A percentile compares a stretch with the other conserved stretches of the same genome.
phyloP scores from a whole-genome alignment of 1,140 invertebrate species.

The Drosophila navojoa region DNA sequence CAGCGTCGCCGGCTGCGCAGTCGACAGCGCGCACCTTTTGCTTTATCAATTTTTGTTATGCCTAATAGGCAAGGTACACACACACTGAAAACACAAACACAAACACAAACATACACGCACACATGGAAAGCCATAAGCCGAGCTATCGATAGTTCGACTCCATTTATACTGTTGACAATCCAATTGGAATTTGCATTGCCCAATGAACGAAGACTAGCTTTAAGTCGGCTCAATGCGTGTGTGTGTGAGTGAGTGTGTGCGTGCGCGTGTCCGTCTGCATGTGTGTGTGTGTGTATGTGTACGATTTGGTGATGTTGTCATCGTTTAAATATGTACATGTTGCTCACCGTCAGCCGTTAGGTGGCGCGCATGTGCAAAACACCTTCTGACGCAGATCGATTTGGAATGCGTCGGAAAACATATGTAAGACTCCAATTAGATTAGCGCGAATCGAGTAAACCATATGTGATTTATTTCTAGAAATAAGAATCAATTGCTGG shows the following conservation, averaged over 20 bases:
- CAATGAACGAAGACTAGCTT: slow-evolving; percentile 40
- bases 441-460: background rate
- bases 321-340: slow-evolving; percentile 57
- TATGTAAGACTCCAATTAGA: background rate
- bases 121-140: slow-evolving; percentile 30
- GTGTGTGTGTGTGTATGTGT: slow-evolving; percentile 18
- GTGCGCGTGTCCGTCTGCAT: slow-evolving; percentile 17
- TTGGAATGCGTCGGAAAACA: slow-evolving; percentile 1
- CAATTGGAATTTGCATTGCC: slow-evolving; percentile 47
- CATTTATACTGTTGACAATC: slow-evolving; percentile 31
- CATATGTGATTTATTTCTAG: background rate
- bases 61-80: slow-evolving; percentile 24
- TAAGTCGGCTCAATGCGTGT: slow-evolving; percentile 38
- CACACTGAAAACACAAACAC: slow-evolving; percentile 3
- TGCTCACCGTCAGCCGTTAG: background rate
- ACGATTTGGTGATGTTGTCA: slow-evolving; percentile 68
- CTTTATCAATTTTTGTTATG: slow-evolving; percentile 54
- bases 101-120: background rate
- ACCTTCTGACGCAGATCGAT: slow-evolving; percentile 5
- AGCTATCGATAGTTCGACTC: slow-evolving; percentile 48
- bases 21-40: slow-evolving; percentile 51
- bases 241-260: slow-evolving; percentile 2
- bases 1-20: slow-evolving; percentile 37
- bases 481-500: background rate
- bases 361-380: slow-evolving; percentile 41